Evolutionary conservation across 1,140 invertebrate genomes (phyloP).

Genomic region (Lepidurus packardi): DNA sequence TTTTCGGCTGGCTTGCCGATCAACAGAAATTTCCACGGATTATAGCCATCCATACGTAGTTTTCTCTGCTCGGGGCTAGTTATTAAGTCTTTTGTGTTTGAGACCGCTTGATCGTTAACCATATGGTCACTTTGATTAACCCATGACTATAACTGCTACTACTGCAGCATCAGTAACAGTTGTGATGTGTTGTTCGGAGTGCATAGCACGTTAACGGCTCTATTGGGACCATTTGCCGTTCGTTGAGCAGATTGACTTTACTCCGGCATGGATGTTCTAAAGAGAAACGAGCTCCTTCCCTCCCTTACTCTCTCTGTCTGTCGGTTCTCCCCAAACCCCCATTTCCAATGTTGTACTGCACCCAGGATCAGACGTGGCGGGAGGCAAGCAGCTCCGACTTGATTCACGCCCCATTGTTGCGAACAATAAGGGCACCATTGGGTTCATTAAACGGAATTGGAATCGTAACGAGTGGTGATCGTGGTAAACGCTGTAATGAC

Average conservation of each 20-base stretch:
- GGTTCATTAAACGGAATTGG: slow-evolving; percentile 21
- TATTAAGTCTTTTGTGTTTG: slow-evolving; percentile 15
- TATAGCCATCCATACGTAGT: background rate
- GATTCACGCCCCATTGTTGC: slow-evolving; percentile 13
- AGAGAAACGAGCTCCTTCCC: too few species aligned
- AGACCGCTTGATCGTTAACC: background rate
- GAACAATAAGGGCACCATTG: slow-evolving; percentile 8
- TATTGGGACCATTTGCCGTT: slow-evolving; percentile 14
- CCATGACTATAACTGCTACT: background rate
- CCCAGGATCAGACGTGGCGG: background rate
- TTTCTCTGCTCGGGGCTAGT: background rate
- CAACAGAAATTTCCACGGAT: background rate
- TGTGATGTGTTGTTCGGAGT: slow-evolving; percentile 14
- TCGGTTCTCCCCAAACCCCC: too few species aligned
- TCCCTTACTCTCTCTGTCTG: too few species aligned
- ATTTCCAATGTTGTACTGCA: too few species aligned
- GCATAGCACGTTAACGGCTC: slow-evolving; percentile 5
- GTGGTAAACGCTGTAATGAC: background rate
- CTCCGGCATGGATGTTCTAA: too few species aligned
- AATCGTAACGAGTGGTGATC: slow-evolving; percentile 3
- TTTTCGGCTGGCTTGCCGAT: background rate
- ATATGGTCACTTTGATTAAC: slow-evolving; percentile 16
- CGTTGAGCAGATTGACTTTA: slow-evolving; percentile 13
- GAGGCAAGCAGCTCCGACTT: background rate
- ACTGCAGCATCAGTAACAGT: background rate